Percentiles rank a stretch among this genome's conserved stretches.
Evolutionary conservation across 1,140 invertebrate genomes (phyloP).

Genomic region (Drosophila saltans): DNA sequence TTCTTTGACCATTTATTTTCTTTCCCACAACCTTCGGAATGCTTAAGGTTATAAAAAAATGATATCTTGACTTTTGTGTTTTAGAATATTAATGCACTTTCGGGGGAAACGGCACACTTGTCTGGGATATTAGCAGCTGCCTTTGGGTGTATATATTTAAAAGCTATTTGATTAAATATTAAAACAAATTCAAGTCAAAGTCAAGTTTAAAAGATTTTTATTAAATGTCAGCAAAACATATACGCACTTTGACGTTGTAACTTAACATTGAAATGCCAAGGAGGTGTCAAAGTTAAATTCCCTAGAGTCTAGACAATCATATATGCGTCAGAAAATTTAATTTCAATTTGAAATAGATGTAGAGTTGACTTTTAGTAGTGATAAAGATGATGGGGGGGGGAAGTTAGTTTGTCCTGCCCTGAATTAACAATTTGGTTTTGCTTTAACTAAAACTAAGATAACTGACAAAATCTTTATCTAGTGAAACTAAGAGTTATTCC

Average conservation of each 20-base stretch:
- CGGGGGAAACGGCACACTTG: slow-evolving; percentile 61
- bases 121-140: slow-evolving; percentile 62
- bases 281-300: not conserved
- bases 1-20: not conserved
- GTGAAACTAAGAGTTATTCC: too few relatives aligned
- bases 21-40: not conserved
- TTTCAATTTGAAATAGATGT: not conserved
- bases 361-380: not conserved
- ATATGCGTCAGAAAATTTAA: not conserved
- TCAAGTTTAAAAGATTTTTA: slow-evolving; percentile 7
- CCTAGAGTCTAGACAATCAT: not conserved
- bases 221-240: not conserved
- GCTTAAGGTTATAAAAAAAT: slow-evolving; percentile 2
- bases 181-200: not conserved
- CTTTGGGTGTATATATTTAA: not conserved
- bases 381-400: not conserved
- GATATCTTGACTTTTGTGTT: not conserved
- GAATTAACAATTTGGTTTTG: too few relatives aligned
- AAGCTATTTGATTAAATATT: slow-evolving; percentile 1
- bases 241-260: not conserved
- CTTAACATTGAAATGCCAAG: not conserved
- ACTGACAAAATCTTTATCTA: too few relatives aligned
- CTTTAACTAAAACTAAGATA: too few relatives aligned
- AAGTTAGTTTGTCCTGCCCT: too few relatives aligned
- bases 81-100: slow-evolving; percentile 68